These are phyloP conservation scores for Onychomys torridus DNA, from an alignment of 2,797 vertebrate genomes.

Conservation along the genomic window DNA sequence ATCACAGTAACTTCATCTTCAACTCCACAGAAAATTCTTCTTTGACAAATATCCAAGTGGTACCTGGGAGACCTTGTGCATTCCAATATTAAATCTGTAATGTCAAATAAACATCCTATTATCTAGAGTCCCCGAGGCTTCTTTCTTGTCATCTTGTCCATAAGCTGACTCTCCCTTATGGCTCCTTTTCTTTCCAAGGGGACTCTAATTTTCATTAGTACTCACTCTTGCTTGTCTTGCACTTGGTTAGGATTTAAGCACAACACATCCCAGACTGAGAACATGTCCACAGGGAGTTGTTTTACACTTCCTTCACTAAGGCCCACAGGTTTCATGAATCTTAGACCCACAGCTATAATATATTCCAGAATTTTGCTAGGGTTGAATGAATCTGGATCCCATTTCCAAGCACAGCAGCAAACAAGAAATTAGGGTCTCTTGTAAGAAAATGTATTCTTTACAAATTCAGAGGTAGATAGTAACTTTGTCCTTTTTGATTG, in stretches of 20 bases:
- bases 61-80: neutral
- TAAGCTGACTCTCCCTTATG: neutral
- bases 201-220: neutral
- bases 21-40: neutral
- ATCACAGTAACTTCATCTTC: neutral
- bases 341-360: neutral
- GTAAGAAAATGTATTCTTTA: conserved; percentile 8
- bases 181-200: neutral
- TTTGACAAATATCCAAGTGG: neutral
- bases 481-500: neutral
- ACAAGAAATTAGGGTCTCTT: neutral
- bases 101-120: neutral
- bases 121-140: neutral
- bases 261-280: neutral
- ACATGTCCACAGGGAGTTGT: neutral
- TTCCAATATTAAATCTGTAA: neutral
- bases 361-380: neutral
- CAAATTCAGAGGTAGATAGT: neutral
- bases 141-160: neutral
- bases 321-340: neutral
- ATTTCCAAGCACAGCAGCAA: neutral
- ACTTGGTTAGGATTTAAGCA: neutral
- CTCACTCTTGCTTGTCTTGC: neutral
- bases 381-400: neutral
- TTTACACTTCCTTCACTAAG: neutral